phyloP scores from a whole-genome alignment of 2,113 vertebrate genomes.

The Anarhynchus alexandrinus region DNA sequence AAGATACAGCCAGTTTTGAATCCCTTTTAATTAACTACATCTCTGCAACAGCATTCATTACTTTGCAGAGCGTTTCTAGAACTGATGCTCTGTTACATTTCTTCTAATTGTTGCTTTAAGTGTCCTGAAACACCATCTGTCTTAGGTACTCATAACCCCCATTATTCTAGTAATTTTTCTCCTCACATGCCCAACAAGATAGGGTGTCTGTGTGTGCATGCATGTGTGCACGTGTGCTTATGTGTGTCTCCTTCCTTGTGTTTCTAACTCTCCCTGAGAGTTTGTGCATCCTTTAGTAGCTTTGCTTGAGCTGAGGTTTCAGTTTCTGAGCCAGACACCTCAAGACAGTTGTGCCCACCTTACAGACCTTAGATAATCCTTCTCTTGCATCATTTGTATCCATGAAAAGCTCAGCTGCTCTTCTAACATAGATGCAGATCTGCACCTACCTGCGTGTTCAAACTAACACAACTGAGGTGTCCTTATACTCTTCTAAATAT shows the following conservation, averaged over 20 bases:
- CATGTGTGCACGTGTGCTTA: not conserved
- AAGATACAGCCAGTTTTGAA: not conserved
- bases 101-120: not conserved
- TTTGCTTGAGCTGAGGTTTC: not conserved
- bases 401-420: not conserved
- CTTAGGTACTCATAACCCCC: not conserved
- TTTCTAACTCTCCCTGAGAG: fast-evolving
- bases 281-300: not conserved
- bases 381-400: not conserved
- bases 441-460: not conserved
- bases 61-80: not conserved
- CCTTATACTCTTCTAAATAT: not conserved
- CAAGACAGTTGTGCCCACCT: not conserved
- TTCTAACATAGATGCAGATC: not conserved
- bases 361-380: not conserved
- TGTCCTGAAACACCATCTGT: not conserved
- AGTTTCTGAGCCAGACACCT: not conserved
- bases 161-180: not conserved
- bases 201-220: not conserved
- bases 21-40: not conserved
- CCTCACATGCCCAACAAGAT: not conserved
- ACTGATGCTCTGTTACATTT: not conserved
- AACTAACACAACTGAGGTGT: not conserved
- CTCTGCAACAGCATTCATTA: not conserved
- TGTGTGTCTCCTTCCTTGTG: not conserved